Evolutionary conservation across 2,888 invertebrate genomes (phyloP), one percentile per base, ranked within the genome.

Genomic region (Exephanes ischioxanthus): DNA sequence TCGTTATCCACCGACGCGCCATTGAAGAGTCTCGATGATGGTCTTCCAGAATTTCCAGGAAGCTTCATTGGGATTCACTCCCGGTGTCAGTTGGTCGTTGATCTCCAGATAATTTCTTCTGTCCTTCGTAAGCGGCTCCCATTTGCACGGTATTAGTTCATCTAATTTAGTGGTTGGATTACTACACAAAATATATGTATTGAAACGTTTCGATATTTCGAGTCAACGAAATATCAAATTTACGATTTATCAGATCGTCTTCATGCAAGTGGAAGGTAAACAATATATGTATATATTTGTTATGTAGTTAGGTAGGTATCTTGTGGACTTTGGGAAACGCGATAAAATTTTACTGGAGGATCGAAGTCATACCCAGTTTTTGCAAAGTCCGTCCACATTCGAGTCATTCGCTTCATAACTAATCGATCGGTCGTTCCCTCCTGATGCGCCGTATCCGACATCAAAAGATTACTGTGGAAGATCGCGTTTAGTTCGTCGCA

Each of bases 401-500:
- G 84, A 9, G 90, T 91, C 70, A 92, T 30, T 63, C 90, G 89
- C 76, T 92, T 85, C 82, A 90, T 86, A 3, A 87, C 80, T 4
- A 83, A n/a, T 16, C 89, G 86, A 71, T 92, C 92, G 19, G 88
- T 89, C 0, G 92, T 88, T 22, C 89, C 88, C 22, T 88, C 53
- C 16, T 86, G 16, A n/a, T 87, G 70, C 41, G 85, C 76, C 9
- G 80, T 48, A 30, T 33, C 41, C 48, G 88, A 80, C 26, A 68
- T 51, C 3, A 85, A 84, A 91, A 14, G 92, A 83, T 82, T 73
- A 2, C 80, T 1, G 48, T 95, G 95, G 41, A 96, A 94, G 1
- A 96, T 83, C 87, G 96, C 96, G 11, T 95, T 95, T 0, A 95
- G 92, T 0, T 96, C 96, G 87, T 96, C 96, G 0, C 94, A 95